phyloP scores from a whole-genome alignment of 2,888 invertebrate species.

The Pimpla rufipes region DNA sequence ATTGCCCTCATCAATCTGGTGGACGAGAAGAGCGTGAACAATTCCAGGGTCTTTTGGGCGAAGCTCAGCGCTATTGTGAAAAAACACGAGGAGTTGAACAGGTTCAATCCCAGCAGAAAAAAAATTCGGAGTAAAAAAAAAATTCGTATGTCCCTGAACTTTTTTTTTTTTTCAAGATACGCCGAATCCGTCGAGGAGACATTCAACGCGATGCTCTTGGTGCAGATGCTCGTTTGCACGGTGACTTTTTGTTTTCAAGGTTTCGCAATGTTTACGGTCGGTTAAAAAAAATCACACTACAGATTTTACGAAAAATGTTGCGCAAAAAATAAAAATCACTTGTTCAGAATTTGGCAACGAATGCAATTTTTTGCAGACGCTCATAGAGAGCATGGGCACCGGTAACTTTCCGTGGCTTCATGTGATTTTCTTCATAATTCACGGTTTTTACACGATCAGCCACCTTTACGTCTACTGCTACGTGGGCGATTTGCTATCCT shows the following conservation, averaged over 20 bases:
- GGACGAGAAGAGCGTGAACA: conserved; percentile 41
- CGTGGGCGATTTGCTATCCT: conserved; percentile 72
- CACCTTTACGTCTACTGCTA: conserved; percentile 75
- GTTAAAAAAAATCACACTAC: conserved; percentile 22
- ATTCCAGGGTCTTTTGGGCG: conserved; percentile 30
- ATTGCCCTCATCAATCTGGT: conserved; percentile 43
- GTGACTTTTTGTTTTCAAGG: conserved; percentile 77
- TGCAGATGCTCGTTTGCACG: conserved; percentile 73
- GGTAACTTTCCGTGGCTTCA: conserved; percentile 36
- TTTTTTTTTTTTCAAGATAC: conserved; percentile 15
- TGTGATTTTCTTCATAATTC: conserved; percentile 33
- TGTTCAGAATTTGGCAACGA: no score
- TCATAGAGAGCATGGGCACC: conserved; percentile 23
- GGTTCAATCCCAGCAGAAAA: no score
- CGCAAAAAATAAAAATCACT: no score
- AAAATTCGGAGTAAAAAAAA: conserved; percentile 27
- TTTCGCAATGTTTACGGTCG: conserved; percentile 74
- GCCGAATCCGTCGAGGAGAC: conserved; percentile 71
- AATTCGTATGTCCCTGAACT: neutral
- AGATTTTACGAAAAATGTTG: no score
- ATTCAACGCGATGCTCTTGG: conserved; percentile 75
- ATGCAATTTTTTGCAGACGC: conserved; percentile 2
- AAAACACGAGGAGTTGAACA: conserved; percentile 61
- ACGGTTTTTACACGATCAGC: conserved; percentile 52
- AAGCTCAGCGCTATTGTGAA: conserved; percentile 47